Base-by-base conservation (phyloP, 2,797 vertebrate species). In the Pantherophis vulpinus region DNA sequence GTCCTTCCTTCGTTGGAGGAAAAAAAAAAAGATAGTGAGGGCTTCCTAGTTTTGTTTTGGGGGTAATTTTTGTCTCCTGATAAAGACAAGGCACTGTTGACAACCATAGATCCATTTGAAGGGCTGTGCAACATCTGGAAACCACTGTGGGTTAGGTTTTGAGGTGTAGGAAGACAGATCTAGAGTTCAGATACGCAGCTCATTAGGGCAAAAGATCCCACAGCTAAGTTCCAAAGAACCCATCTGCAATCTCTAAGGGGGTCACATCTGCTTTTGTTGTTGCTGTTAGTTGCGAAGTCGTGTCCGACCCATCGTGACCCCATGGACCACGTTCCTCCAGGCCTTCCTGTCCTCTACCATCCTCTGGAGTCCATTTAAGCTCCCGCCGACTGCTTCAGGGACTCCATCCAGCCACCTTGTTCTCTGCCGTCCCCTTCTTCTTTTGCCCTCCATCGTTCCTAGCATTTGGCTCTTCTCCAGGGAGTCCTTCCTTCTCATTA, bases 1-100 rank as follows among this genome's bases (percentile, higher is more conserved):
- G 83, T 47, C 47, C 47, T 47, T 63, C 92, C 87, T 16, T 95
- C 96, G 97, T 96, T 96, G 95, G 96, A 97, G 97, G 47, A 7
- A 47, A 47, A 7, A 47, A 47, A 47, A 97, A 97, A 91, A 96
- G 97, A 97, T 97, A 97, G 96, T 96, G 97, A 88, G 97, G 97
- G 98, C 95, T 97, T 97, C 98, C 97, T 23, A 1, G 3, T 27
- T 61, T 61, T 11, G 27, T 96, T 97, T 97, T 97, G 61, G 51
- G 61, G 59, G 59, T 27, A 9, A 61, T 25, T 97, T 97, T 86
- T 54, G 12, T 42, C 37, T 42, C 37, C 37, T 42, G 42, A 59
- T 90, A 59, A 95, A 90, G 89, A 74, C 12, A 88, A 0, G 27
- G 37, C 37, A 4, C 10, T 1, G 10, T 61, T 25, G 89, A 91